These are phyloP conservation scores for Noctua janthina DNA, from an alignment of 2,888 invertebrate genomes.

Conservation along the genomic window DNA sequence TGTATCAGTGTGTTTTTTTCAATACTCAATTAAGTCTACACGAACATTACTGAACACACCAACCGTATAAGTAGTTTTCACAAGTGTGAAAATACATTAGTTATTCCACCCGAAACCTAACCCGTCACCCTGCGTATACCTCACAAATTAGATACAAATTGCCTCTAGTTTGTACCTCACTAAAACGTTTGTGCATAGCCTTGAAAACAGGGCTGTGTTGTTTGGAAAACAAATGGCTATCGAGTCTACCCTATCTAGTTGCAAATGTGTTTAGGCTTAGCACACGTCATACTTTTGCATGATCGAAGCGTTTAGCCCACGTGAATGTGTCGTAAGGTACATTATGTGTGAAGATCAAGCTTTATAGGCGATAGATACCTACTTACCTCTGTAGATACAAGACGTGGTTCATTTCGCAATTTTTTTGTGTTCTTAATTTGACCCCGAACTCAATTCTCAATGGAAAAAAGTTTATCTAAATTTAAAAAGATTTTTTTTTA, in stretches of 20 bases:
- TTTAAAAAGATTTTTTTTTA: background rate
- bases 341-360: background rate
- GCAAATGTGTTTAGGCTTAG: conserved; percentile 21
- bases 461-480: background rate
- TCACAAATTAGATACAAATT: conserved; percentile 52
- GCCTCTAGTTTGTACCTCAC: conserved; percentile 17
- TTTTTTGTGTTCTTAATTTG: background rate
- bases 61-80: background rate
- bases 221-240: conserved; percentile 54
- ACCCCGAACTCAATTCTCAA: background rate
- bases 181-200: conserved; percentile 44
- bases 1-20: background rate
- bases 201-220: conserved; percentile 51
- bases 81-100: conserved; percentile 15
- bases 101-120: conserved; percentile 19
- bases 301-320: background rate
- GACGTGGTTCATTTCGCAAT: background rate
- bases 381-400: background rate
- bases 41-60: background rate
- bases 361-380: background rate
- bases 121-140: conserved; percentile 10
- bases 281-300: background rate
- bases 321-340: background rate
- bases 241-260: conserved; percentile 19
- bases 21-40: background rate